Conservation (phyloP, 2,797 vertebrate species). For the Parambassis ranga region DNA sequence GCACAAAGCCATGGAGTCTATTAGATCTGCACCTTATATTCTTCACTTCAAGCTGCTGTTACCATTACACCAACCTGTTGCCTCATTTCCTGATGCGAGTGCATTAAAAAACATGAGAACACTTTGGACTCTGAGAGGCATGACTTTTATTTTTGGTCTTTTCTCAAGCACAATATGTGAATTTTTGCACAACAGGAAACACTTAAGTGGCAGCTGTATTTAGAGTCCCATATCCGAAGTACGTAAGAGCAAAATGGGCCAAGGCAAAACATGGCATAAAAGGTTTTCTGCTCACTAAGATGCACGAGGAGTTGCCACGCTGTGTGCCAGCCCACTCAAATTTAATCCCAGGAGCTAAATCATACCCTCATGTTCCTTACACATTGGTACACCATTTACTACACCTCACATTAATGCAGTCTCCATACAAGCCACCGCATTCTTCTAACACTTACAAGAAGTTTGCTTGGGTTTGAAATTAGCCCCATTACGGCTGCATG, state of each 20-base stretch:
- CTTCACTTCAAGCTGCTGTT: constrained; percentile 22
- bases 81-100: constrained; percentile 10
- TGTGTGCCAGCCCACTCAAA: neutral
- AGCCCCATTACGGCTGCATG: constrained; percentile 16
- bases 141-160: constrained; percentile 3
- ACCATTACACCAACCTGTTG: constrained; percentile 9
- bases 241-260: constrained; percentile 15
- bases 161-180: constrained; percentile 16
- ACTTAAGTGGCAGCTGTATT: constrained; percentile 20
- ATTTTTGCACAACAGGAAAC: constrained; percentile 30
- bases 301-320: neutral
- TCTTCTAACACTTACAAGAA: neutral
- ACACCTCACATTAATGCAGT: neutral
- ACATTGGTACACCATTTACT: neutral
- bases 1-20: constrained; percentile 6
- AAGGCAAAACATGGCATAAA: constrained; percentile 2
- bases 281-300: constrained; percentile 28
- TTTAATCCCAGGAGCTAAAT: neutral
- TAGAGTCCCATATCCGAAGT: constrained; percentile 1
- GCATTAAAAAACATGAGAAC: constrained; percentile 23
- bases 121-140: constrained; percentile 9
- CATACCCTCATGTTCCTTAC: neutral
- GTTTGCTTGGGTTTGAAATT: constrained; percentile 19
- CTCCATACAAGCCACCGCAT: neutral
- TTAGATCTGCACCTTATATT: constrained; percentile 10